A percentile compares a stretch with the other conserved stretches of the same genome.
phyloP scores from a whole-genome alignment of 2,797 vertebrate species.

The Sebastes trivittatus region DNA sequence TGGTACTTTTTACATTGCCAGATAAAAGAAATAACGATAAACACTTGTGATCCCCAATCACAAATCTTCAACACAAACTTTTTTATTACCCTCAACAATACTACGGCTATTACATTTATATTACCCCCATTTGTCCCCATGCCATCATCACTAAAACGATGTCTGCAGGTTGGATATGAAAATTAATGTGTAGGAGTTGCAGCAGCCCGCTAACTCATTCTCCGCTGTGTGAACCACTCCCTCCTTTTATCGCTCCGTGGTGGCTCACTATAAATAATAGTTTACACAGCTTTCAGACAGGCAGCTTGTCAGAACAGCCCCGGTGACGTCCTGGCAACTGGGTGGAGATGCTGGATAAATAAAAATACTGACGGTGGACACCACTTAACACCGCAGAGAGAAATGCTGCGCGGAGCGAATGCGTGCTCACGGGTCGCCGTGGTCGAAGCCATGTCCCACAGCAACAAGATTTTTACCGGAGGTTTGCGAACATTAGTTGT shows the following conservation, averaged over 20 bases:
- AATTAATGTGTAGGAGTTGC: conserved; percentile 23
- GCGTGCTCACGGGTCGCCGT: background rate
- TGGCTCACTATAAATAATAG: conserved; percentile 61
- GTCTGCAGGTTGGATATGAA: conserved; percentile 9
- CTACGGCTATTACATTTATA: background rate
- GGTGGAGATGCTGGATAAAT: conserved; percentile 32
- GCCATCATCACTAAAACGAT: background rate
- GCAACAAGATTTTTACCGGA: conserved; percentile 54
- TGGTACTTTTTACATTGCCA: background rate
- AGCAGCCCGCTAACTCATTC: conserved; percentile 29
- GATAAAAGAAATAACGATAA: background rate
- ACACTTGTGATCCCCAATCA: background rate
- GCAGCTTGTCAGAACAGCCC: conserved; percentile 29
- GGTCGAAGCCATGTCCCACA: conserved; percentile 18
- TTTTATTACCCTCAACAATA: background rate
- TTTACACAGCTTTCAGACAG: conserved; percentile 53
- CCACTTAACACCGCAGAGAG: conserved; percentile 52
- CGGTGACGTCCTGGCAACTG: conserved; percentile 30
- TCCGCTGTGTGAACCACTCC: conserved; percentile 41
- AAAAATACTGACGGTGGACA: conserved; percentile 14
- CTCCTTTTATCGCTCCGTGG: conserved; percentile 19
- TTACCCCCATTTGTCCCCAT: background rate
- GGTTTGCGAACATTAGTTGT: conserved; percentile 57
- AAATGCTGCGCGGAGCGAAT: conserved; percentile 27
- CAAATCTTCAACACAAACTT: background rate